Base-by-base conservation (phyloP, 1,140 invertebrate genomes). In the Achatina immaculata region DNA sequence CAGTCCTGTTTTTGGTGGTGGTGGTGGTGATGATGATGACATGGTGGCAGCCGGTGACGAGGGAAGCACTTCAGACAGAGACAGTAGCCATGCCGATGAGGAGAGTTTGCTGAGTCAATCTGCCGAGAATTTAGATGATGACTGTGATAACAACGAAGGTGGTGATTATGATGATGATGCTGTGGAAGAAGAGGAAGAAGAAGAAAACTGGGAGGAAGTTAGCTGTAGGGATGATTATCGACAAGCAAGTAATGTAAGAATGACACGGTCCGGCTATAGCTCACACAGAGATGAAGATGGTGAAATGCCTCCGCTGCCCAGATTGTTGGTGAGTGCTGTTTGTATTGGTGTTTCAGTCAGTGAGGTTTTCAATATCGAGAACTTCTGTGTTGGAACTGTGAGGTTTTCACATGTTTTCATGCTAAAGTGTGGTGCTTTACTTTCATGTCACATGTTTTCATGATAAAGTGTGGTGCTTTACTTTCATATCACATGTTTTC, bases 141-240 rank as follows among this genome's bases (percentile, higher is more conserved):
- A 42, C 40, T 48, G 55, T 62, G 77, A 76, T 76, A 51, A 81
- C n/a, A 73, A 78, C 28, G 81, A 72, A 11, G 75, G 68, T 58
- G 76, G 77, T 38, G 82, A 83, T 34, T 65, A 83, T 40, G 68
- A 81, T 51, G 82, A 81, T 31, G 31, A 77, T 9, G 62, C 62
- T 36, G 21, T 19, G 7, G 38, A 24, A 55, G 62, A 71, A 55
- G 45, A n/a, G 55, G 73, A 75, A n/a, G 62, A 77, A 28, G 80
- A 76, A 6, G 73, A 76, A 21, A 19, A 34, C 2, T 66, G 73
- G 28, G 75, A 82, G 1, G 69, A 45, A 7, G 36, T 34, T 2
- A 66, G 28, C 24, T 21, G 40, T 34, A 69, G 34, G 21, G 80
- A 42, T 11, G 43, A 62, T 21, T 51, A 48, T 43, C 69, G 66